A percentile compares a stretch with the other conserved stretches of the same genome.
These are phyloP conservation scores for Rotaria sp. DNA, from an alignment of 2,888 invertebrate species.

Conservation along the genomic window DNA sequence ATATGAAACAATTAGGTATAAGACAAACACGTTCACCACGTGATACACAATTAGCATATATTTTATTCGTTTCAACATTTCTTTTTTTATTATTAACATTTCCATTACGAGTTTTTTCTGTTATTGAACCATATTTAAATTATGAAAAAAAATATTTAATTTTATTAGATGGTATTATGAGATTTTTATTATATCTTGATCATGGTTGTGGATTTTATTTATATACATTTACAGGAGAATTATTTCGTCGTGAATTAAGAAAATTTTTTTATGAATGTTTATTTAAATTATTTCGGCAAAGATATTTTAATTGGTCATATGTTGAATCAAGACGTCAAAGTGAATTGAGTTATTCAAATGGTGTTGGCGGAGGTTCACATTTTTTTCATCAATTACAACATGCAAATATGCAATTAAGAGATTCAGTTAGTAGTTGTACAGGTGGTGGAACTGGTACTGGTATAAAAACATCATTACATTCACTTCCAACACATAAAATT, in stretches of 20 bases:
- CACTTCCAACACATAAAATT: neutral
- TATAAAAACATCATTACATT: neutral
- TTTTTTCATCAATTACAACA: neutral
- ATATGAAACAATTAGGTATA: neutral
- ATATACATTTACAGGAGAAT: conserved; percentile 20
- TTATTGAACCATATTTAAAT: conserved; percentile 21
- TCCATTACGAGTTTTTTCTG: conserved; percentile 7
- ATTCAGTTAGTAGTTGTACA: neutral
- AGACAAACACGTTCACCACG: conserved; percentile 10
- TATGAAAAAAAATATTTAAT: conserved; percentile 1
- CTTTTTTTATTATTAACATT: conserved; percentile 21
- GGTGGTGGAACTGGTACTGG: neutral
- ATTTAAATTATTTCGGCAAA: neutral
- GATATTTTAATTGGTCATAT: neutral
- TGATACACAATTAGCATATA: conserved; percentile 17
- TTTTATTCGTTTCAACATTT: conserved; percentile 14
- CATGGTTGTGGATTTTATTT: conserved; percentile 25
- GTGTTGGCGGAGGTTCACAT: neutral
- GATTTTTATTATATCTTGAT: conserved; percentile 30
- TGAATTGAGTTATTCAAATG: conserved; percentile 24
- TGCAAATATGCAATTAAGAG: neutral
- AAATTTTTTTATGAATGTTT: neutral
- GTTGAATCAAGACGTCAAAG: neutral
- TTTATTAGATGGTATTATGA: conserved; percentile 18
- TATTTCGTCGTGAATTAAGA: neutral